phyloP scores from a whole-genome alignment of 2,888 invertebrate species.

The Saturnia pavonia region DNA sequence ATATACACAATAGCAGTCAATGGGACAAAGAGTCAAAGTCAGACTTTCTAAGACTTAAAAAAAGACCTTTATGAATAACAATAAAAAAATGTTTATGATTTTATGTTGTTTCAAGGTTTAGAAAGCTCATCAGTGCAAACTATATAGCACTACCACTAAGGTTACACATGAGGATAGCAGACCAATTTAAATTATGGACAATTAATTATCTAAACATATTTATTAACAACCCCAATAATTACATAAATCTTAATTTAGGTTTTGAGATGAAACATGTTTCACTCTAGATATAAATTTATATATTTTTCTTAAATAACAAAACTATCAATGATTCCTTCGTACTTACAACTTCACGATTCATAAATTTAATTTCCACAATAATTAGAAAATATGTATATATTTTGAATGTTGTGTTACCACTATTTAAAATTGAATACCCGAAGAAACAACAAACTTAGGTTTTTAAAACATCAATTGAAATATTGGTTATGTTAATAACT shows the following conservation, averaged over 20 bases:
- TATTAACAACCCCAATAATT: slow-evolving; percentile 63
- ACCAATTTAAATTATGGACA: neutral
- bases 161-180: slow-evolving; percentile 6
- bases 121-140: neutral
- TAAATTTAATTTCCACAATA: neutral
- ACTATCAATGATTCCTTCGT: neutral
- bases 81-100: no score
- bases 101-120: no score
- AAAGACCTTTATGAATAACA: no score
- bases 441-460: neutral
- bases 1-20: no score
- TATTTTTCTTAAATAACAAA: neutral
- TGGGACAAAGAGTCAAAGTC: no score
- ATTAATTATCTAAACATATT: slow-evolving; percentile 48
- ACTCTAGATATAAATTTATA: slow-evolving; percentile 5
- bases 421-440: neutral
- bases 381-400: neutral
- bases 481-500: neutral
- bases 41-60: no score
- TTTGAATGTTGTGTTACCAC: no score
- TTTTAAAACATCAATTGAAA: neutral
- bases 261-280: slow-evolving; percentile 5
- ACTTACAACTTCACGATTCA: neutral
- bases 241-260: slow-evolving; percentile 39
- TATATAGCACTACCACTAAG: neutral